phyloP scores from a whole-genome alignment of 2,888 invertebrate species.

The Geotrupes spiniger region DNA sequence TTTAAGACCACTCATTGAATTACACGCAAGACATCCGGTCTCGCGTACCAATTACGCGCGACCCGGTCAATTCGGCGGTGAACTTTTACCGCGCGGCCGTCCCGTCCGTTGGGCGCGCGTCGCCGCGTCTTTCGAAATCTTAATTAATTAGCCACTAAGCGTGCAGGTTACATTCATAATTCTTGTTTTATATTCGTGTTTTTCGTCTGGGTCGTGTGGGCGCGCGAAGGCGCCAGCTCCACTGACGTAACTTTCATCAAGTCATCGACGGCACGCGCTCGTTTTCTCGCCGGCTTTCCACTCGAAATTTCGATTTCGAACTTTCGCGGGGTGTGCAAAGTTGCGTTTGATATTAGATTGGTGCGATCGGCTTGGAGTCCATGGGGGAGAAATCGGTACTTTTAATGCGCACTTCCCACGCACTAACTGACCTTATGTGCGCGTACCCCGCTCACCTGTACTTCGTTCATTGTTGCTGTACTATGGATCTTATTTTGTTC shows the following conservation, averaged over 20 bases:
- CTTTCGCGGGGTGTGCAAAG: too few relatives aligned
- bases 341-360: too few relatives aligned
- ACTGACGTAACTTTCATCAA: slow-evolving; percentile 44
- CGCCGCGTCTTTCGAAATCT: slow-evolving; percentile 24
- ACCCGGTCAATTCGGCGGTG: slow-evolving; percentile 18
- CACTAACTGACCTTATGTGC: slow-evolving; percentile 28
- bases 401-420: slow-evolving; percentile 26
- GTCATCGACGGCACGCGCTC: slow-evolving; percentile 23
- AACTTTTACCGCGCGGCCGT: slow-evolving; percentile 4
- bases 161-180: slow-evolving; percentile 31
- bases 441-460: slow-evolving; percentile 25
- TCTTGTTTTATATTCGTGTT: slow-evolving; percentile 32
- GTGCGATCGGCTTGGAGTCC: too few relatives aligned
- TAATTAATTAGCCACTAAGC: slow-evolving; percentile 29
- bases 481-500: slow-evolving; percentile 29
- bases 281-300: slow-evolving; percentile 12
- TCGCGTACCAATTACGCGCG: slow-evolving; percentile 30
- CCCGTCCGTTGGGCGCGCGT: slow-evolving; percentile 10
- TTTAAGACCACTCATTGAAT: slow-evolving; percentile 32
- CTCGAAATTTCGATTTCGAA: too few relatives aligned
- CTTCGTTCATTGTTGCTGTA: slow-evolving; percentile 28
- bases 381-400: slow-evolving; percentile 24
- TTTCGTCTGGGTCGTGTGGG: slow-evolving; percentile 32
- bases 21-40: slow-evolving; percentile 34
- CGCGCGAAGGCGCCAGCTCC: slow-evolving; percentile 41